Percentiles rank a stretch among this genome's conserved stretches.
Conservation (phyloP, 2,113 vertebrate genomes). For the Megaptera novaeangliae region DNA sequence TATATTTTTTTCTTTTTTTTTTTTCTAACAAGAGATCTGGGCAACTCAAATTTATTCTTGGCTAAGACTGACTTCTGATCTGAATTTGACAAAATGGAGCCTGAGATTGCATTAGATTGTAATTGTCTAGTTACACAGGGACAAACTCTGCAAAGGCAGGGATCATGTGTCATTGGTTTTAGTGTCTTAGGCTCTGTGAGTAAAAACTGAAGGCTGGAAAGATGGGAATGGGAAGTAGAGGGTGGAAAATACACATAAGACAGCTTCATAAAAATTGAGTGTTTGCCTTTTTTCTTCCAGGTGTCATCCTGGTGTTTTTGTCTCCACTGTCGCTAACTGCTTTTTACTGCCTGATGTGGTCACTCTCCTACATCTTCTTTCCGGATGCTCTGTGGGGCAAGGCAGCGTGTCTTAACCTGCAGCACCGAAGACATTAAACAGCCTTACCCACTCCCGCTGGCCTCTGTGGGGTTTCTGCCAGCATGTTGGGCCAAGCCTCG, state of each 20-base stretch:
- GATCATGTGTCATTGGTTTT: background rate
- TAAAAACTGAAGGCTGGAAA: background rate
- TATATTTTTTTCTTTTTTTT: background rate
- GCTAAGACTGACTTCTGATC: background rate
- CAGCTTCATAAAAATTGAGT: background rate
- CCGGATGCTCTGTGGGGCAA: conserved; percentile 90
- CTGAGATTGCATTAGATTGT: background rate
- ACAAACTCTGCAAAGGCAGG: background rate
- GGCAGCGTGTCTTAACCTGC: conserved; percentile 73
- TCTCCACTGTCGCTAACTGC: conserved; percentile 82
- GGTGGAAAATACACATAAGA: background rate
- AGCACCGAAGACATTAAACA: background rate
- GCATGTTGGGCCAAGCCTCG: background rate
- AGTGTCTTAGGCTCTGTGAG: background rate
- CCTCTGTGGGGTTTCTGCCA: background rate
- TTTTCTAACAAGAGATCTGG: background rate
- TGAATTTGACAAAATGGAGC: background rate
- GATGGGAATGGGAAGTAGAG: background rate
- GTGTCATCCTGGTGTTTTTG: conserved; percentile 85
- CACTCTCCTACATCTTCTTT: conserved; percentile 91
- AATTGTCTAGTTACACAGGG: background rate
- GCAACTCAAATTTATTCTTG: background rate
- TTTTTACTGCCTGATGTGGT: conserved; percentile 93
- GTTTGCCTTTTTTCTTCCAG: conserved; percentile 71
- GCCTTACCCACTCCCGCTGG: background rate